A percentile compares a stretch with the other conserved stretches of the same genome.
Evolutionary conservation across 2,797 vertebrate genomes (phyloP).

Genomic region (Meriones psammophilus): DNA sequence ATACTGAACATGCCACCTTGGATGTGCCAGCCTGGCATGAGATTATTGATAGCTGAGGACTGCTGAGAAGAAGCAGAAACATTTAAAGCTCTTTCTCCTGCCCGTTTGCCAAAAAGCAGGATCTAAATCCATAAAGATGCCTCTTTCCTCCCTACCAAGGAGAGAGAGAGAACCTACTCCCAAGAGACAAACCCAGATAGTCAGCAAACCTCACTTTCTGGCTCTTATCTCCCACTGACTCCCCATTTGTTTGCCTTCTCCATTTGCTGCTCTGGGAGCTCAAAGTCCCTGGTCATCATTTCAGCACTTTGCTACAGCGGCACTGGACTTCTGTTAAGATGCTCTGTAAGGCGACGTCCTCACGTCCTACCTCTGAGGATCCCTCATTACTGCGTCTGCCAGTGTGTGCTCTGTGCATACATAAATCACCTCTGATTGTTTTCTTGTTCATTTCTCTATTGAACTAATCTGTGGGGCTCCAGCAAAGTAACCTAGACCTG

Average conservation of each 20-base stretch:
- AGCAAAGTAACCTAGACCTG: neutral
- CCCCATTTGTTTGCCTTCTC: neutral
- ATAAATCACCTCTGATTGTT: neutral
- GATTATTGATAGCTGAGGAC: neutral
- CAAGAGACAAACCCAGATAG: neutral
- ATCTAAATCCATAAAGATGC: neutral
- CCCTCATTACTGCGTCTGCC: neutral
- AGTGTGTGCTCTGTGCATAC: neutral
- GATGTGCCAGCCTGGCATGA: neutral
- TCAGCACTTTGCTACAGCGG: neutral
- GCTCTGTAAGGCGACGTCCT: neutral
- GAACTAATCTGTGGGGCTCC: neutral
- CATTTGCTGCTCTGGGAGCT: neutral
- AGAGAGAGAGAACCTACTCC: neutral
- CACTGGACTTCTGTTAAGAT: neutral
- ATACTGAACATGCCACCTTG: too few species aligned
- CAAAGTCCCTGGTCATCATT: neutral
- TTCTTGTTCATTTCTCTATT: neutral
- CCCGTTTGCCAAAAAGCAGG: neutral
- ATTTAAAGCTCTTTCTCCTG: neutral
- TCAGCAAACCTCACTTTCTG: neutral
- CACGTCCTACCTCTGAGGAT: neutral
- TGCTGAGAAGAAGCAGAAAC: neutral
- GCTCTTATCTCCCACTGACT: neutral
- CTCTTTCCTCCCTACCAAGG: neutral